Evolutionary conservation across 2,113 vertebrate genomes (phyloP).

Genomic region (Stegastes partitus): DNA sequence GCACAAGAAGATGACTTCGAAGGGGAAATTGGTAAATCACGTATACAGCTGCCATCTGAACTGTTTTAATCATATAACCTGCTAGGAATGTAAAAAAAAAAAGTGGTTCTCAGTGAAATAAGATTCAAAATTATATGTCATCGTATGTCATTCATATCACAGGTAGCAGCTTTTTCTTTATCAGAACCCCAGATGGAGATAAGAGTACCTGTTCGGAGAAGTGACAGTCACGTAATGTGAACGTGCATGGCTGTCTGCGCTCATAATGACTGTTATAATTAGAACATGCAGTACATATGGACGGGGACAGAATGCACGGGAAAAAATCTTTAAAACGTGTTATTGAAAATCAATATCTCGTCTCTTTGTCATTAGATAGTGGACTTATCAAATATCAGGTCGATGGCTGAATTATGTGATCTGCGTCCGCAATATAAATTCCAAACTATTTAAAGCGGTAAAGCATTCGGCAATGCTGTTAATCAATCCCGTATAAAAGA

Average conservation of each 20-base stretch:
- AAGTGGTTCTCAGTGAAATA: constrained; percentile 17
- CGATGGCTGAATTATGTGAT: not conserved
- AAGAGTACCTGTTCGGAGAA: constrained; percentile 46
- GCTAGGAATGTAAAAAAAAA: not conserved
- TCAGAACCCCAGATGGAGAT: constrained; percentile 52
- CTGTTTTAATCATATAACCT: not conserved
- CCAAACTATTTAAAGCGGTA: not conserved
- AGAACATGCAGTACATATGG: constrained; percentile 18
- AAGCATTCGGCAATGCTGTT: not conserved
- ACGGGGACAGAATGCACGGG: constrained; percentile 1
- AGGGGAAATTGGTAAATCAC: too few species aligned
- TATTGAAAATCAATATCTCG: not conserved
- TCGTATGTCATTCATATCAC: constrained; percentile 22
- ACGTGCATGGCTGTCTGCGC: constrained; percentile 26
- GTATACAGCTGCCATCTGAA: too few species aligned
- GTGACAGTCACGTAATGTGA: constrained; percentile 28
- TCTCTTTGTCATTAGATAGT: not conserved
- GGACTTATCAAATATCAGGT: constrained; percentile 8
- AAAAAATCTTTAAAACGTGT: not conserved
- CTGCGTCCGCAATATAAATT: not conserved
- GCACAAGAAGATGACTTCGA: too few species aligned
- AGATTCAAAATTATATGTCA: not conserved
- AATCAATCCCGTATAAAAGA: not conserved
- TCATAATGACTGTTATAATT: constrained; percentile 54
- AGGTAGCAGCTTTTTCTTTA: constrained; percentile 31